These are phyloP conservation scores for Conchocele bisecta DNA, from an alignment of 2,888 invertebrate species.

Conservation along the genomic window DNA sequence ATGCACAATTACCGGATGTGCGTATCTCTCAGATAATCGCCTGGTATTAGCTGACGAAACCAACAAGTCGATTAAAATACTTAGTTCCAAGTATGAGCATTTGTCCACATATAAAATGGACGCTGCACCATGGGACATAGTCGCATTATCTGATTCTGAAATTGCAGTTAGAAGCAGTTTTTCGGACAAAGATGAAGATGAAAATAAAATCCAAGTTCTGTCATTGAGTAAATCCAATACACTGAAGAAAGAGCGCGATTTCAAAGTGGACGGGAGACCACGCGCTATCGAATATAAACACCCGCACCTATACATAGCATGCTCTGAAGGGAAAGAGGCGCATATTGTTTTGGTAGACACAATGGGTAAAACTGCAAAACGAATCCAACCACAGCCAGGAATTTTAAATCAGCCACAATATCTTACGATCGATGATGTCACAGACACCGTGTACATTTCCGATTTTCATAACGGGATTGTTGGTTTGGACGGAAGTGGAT, in stretches of 20 bases:
- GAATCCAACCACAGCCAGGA: slow-evolving; percentile 31
- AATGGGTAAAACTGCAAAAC: slow-evolving; percentile 22
- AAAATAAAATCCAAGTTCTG: slow-evolving; percentile 34
- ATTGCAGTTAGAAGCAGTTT: slow-evolving; percentile 43
- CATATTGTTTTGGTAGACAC: slow-evolving; percentile 28
- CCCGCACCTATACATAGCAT: slow-evolving; percentile 37
- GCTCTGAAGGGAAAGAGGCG: slow-evolving; percentile 26
- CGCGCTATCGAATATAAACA: slow-evolving; percentile 31
- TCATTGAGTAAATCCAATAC: slow-evolving; percentile 5
- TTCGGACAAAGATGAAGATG: slow-evolving; percentile 24
- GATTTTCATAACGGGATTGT: slow-evolving; percentile 46
- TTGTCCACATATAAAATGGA: slow-evolving; percentile 9
- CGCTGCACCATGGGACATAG: slow-evolving; percentile 49
- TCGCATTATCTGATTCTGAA: slow-evolving; percentile 18
- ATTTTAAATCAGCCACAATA: slow-evolving; percentile 48
- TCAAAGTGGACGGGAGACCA: slow-evolving; percentile 43
- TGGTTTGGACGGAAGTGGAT: slow-evolving; percentile 32
- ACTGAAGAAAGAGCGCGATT: slow-evolving; percentile 10
- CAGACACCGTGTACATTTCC: slow-evolving; percentile 36
- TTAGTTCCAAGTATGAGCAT: slow-evolving; percentile 7
- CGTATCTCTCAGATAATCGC: slow-evolving; percentile 25
- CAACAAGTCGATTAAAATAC: slow-evolving; percentile 37
- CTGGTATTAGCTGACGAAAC: slow-evolving; percentile 44
- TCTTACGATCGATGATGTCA: slow-evolving; percentile 16
- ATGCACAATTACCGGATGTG: slow-evolving; percentile 45